phyloP scores from a whole-genome alignment of 2,113 vertebrate genomes.

The Nansenia antarctica region DNA sequence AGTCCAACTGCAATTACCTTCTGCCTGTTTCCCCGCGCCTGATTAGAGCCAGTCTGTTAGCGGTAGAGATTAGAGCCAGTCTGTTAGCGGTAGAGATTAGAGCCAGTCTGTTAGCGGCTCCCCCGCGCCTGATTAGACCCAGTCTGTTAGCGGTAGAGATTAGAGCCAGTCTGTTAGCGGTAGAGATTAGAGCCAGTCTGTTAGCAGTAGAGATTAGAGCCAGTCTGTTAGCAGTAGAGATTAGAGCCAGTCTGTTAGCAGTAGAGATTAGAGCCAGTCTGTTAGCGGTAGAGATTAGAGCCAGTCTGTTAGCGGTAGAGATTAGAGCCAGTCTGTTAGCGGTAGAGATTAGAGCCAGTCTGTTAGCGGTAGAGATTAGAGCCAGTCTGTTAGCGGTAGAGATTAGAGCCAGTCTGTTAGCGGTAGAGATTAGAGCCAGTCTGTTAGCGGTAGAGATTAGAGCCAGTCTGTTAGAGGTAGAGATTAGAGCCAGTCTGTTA shows the following conservation, averaged over 20 bases:
- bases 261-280: slow-evolving; percentile 46
- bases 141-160: too few relatives aligned
- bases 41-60: slow-evolving; percentile 41
- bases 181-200: slow-evolving; percentile 46
- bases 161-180: slow-evolving; percentile 45
- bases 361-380: too few relatives aligned
- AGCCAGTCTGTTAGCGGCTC: too few relatives aligned
- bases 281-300: too few relatives aligned
- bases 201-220: too few relatives aligned
- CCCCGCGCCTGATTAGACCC: slow-evolving; percentile 37
- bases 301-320: too few relatives aligned
- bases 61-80: too few relatives aligned
- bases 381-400: too few relatives aligned
- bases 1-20: slow-evolving; percentile 29
- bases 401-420: slow-evolving; percentile 46
- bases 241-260: slow-evolving; percentile 47
- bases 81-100: slow-evolving; percentile 33
- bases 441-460: too few relatives aligned
- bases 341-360: slow-evolving; percentile 46
- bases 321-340: slow-evolving; percentile 48
- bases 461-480: too few relatives aligned
- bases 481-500: slow-evolving; percentile 46
- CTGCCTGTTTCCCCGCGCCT: slow-evolving; percentile 28
- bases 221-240: too few relatives aligned
- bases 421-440: slow-evolving; percentile 46